phyloP scores from a whole-genome alignment of 37 sponge, comb jelly and placozoan species.

The Cladorhizidae sp. region DNA sequence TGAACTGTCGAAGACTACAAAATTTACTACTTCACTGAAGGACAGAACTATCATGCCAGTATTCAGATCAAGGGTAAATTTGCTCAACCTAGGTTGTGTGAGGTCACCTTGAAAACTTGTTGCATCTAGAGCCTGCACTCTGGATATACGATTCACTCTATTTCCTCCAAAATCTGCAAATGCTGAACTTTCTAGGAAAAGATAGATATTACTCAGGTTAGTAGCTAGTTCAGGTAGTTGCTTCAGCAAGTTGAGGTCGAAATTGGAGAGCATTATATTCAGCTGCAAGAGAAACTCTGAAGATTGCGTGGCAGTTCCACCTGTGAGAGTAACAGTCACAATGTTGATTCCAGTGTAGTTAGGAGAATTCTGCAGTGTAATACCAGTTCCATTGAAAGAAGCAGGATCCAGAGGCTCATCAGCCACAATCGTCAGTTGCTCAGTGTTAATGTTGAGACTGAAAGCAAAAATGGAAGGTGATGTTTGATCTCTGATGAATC shows the following conservation, averaged over 20 bases:
- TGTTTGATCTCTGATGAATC: constrained; percentile 63
- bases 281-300: constrained; percentile 58
- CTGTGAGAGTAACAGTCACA: constrained; percentile 72
- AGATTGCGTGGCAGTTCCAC: constrained; percentile 67
- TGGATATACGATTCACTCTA: constrained; percentile 61
- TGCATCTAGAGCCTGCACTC: constrained; percentile 65
- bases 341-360: constrained; percentile 53
- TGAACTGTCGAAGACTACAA: constrained; percentile 41
- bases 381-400: constrained; percentile 63
- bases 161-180: constrained; percentile 83
- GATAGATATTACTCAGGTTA: constrained; percentile 32
- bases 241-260: constrained; percentile 79
- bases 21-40: constrained; percentile 76
- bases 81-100: constrained; percentile 52
- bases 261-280: constrained; percentile 63
- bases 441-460: constrained; percentile 67
- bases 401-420: constrained; percentile 89
- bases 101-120: constrained; percentile 57
- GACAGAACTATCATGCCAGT: constrained; percentile 48
- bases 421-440: constrained; percentile 60
- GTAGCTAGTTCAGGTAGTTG: constrained; percentile 72
- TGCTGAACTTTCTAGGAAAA: constrained; percentile 47
- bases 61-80: constrained; percentile 69
- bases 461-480: constrained; percentile 69
- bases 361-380: constrained; percentile 76